A percentile compares a stretch with the other conserved stretches of the same genome.
Evolutionary conservation across 1,140 invertebrate genomes (phyloP).

Genomic region (Epicauta chinensis): DNA sequence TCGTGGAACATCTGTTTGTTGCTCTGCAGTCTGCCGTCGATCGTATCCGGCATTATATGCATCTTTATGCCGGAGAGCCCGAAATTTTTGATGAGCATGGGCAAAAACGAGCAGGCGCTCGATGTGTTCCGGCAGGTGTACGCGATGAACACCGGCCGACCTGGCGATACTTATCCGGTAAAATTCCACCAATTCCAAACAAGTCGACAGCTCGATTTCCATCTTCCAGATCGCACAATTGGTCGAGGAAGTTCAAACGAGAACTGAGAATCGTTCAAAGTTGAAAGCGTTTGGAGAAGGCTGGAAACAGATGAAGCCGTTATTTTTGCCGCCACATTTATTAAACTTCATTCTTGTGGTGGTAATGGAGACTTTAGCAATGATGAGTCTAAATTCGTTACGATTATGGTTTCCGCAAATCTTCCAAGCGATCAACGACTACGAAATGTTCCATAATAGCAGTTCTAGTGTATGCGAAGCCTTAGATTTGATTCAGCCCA

Average conservation of each 20-base stretch:
- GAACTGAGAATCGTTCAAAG: slow-evolving; percentile 14
- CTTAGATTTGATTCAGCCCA: slow-evolving; percentile 11
- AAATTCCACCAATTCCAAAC: slow-evolving; percentile 9
- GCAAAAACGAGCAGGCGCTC: slow-evolving; percentile 59
- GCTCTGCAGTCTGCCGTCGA: slow-evolving; percentile 56
- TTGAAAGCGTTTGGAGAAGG: slow-evolving; percentile 23
- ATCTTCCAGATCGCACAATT: slow-evolving; percentile 22
- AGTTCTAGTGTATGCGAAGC: slow-evolving; percentile 8
- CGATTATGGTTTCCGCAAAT: slow-evolving; percentile 18
- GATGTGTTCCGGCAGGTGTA: slow-evolving; percentile 53
- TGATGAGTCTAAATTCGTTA: slow-evolving; percentile 19
- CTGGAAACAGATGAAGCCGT: slow-evolving; percentile 22
- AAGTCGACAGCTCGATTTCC: neutral
- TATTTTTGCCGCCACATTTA: slow-evolving; percentile 25
- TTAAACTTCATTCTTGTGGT: slow-evolving; percentile 21
- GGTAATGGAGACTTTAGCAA: slow-evolving; percentile 22
- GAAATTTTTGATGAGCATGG: slow-evolving; percentile 69
- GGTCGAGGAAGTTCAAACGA: slow-evolving; percentile 21
- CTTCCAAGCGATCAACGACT: slow-evolving; percentile 20
- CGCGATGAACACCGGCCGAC: slow-evolving; percentile 52
- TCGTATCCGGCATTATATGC: slow-evolving; percentile 55
- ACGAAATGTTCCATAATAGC: slow-evolving; percentile 13
- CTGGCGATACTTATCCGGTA: slow-evolving; percentile 56
- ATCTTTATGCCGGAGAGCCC: slow-evolving; percentile 62
- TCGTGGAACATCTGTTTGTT: slow-evolving; percentile 74